Evolutionary conservation across 2,797 vertebrate genomes (phyloP).

Genomic region (Sebastes melanostomus): DNA sequence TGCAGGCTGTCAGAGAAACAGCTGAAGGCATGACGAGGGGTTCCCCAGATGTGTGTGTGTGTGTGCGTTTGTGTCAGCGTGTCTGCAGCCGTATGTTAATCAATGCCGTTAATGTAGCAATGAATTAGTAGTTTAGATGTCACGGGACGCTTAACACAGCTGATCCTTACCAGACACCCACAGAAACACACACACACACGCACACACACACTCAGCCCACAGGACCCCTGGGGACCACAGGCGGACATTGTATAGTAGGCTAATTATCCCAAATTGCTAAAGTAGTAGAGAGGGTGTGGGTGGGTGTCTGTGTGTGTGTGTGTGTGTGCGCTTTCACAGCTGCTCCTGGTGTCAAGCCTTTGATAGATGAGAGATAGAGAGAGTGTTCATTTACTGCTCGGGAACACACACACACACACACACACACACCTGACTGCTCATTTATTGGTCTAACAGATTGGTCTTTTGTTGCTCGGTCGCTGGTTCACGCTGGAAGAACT

Average conservation of each 20-base stretch:
- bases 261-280: conserved; percentile 87
- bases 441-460: conserved; percentile 83
- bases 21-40: conserved; percentile 70
- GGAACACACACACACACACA: conserved; percentile 56
- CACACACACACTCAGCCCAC: conserved; percentile 48
- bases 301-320: conserved; percentile 23
- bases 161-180: conserved; percentile 79
- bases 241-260: conserved; percentile 81
- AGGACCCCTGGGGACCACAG: conserved; percentile 76
- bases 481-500: conserved; percentile 54
- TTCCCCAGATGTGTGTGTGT: conserved; percentile 52
- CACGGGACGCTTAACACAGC: conserved; percentile 86
- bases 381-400: conserved; percentile 81
- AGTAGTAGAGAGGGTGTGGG: conserved; percentile 69
- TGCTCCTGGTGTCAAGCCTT: conserved; percentile 80
- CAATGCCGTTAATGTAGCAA: conserved; percentile 86
- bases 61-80: conserved; percentile 21
- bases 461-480: conserved; percentile 78
- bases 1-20: conserved; percentile 54
- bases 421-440: conserved; percentile 79
- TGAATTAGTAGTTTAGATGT: conserved; percentile 89
- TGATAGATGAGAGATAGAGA: conserved; percentile 82
- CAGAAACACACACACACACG: conserved; percentile 8
- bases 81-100: conserved; percentile 81
- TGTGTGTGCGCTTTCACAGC: conserved; percentile 66